Evolutionary conservation across 2,888 invertebrate species (phyloP).

Genomic region (Andricus quercusramuli): DNA sequence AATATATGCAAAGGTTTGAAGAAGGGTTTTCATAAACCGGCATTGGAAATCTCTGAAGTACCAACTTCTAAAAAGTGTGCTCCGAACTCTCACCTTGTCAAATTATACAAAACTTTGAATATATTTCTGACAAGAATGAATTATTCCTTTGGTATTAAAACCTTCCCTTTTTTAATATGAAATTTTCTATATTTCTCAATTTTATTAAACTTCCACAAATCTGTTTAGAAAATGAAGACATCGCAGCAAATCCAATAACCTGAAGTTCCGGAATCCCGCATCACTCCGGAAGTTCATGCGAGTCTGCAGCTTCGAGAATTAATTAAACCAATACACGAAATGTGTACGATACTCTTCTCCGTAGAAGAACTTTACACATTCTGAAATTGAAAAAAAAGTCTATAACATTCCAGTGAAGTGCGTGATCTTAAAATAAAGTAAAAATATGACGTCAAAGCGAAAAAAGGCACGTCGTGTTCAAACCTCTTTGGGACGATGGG

Average conservation of each 20-base stretch:
- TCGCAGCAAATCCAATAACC: slow-evolving; percentile 32
- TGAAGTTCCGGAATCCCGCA: slow-evolving; percentile 23
- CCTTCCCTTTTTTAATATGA: too few relatives aligned
- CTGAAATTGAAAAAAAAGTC: not conserved
- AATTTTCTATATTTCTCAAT: too few relatives aligned
- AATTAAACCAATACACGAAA: slow-evolving; percentile 25
- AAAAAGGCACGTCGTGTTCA: slow-evolving; percentile 28
- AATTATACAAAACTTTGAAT: too few relatives aligned
- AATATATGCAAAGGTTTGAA: too few relatives aligned
- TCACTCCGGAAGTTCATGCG: slow-evolving; percentile 22
- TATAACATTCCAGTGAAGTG: slow-evolving; percentile 1
- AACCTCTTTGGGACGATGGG: slow-evolving; percentile 1
- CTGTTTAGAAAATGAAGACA: slow-evolving; percentile 20
- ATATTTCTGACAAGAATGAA: too few relatives aligned
- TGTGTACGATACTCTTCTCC: slow-evolving; percentile 16
- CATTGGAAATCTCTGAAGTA: too few relatives aligned
- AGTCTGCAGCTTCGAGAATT: slow-evolving; percentile 4
- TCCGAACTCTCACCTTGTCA: too few relatives aligned
- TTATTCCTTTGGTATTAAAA: too few relatives aligned
- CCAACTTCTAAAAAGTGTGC: too few relatives aligned
- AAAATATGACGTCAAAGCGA: slow-evolving; percentile 21
- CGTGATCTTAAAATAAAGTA: not conserved
- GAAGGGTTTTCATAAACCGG: too few relatives aligned
- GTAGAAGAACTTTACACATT: not conserved
- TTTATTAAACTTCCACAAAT: slow-evolving; percentile 8